These are phyloP conservation scores for Ianthella basta DNA, from an alignment of 37 sponge, comb jelly and placozoan species.

Conservation along the genomic window DNA sequence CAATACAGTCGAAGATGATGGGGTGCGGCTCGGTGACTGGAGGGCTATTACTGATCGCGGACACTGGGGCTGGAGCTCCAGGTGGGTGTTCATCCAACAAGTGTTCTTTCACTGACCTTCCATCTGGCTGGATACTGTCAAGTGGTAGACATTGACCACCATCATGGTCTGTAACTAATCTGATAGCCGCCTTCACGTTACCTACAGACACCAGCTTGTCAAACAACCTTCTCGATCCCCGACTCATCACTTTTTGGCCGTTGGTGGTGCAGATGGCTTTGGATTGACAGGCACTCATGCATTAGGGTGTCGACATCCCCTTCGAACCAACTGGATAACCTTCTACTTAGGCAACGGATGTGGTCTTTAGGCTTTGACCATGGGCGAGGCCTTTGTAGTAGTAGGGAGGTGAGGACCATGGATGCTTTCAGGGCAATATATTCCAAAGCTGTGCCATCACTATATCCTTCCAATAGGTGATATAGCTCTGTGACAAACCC, in stretches of 20 bases:
- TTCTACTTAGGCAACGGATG: not conserved
- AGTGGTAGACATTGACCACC: not conserved
- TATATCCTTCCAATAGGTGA: no score
- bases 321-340: not conserved
- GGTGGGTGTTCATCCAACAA: not conserved
- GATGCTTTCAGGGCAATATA: no score
- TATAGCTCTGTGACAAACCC: no score
- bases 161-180: not conserved
- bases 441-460: no score
- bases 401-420: not conserved
- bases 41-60: not conserved
- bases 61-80: not conserved
- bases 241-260: not conserved
- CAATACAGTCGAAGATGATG: not conserved
- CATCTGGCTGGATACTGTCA: not conserved
- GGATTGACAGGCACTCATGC: not conserved
- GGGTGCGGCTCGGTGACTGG: not conserved
- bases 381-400: not conserved
- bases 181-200: slow-evolving; percentile 16
- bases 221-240: not conserved
- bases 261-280: not conserved
- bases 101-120: slow-evolving; percentile 1
- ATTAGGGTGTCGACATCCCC: not conserved
- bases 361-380: not conserved
- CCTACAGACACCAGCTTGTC: slow-evolving; percentile 14